Percentiles rank a stretch among this genome's conserved stretches.
These are phyloP conservation scores for Hoplias malabaricus DNA, from an alignment of 2,113 vertebrate species.

Conservation along the genomic window DNA sequence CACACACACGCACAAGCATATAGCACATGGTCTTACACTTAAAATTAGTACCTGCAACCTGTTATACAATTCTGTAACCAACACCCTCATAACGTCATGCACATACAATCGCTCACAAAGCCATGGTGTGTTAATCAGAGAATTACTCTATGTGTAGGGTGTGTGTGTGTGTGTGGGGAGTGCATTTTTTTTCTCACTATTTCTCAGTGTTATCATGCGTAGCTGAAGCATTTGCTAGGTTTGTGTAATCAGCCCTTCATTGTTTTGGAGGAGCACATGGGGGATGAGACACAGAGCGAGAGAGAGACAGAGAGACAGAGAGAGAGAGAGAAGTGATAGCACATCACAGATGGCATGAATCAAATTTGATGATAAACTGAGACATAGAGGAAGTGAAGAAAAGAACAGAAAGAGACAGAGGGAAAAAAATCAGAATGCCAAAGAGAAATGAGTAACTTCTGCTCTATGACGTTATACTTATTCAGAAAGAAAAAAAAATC, in stretches of 20 bases:
- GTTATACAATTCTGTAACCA: background rate
- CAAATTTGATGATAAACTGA: background rate
- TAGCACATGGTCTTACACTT: no score
- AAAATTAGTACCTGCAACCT: no score
- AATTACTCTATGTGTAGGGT: slow-evolving; percentile 5
- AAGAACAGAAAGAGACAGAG: background rate
- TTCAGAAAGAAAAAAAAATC: background rate
- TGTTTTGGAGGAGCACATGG: background rate
- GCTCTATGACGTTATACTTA: background rate
- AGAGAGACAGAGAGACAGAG: background rate
- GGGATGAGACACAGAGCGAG: background rate
- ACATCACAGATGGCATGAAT: background rate
- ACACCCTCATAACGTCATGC: background rate
- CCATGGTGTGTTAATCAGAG: slow-evolving; percentile 9
- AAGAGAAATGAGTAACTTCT: background rate
- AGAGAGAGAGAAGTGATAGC: background rate
- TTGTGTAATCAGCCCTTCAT: slow-evolving; percentile 16
- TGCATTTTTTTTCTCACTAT: background rate
- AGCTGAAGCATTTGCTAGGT: background rate
- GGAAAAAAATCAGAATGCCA: background rate
- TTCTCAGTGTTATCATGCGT: background rate
- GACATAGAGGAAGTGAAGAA: background rate
- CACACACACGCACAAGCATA: background rate
- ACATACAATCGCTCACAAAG: background rate
- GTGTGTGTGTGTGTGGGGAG: background rate